Evolutionary conservation across 2,797 vertebrate species (phyloP).

Genomic region (Malurus splendens): DNA sequence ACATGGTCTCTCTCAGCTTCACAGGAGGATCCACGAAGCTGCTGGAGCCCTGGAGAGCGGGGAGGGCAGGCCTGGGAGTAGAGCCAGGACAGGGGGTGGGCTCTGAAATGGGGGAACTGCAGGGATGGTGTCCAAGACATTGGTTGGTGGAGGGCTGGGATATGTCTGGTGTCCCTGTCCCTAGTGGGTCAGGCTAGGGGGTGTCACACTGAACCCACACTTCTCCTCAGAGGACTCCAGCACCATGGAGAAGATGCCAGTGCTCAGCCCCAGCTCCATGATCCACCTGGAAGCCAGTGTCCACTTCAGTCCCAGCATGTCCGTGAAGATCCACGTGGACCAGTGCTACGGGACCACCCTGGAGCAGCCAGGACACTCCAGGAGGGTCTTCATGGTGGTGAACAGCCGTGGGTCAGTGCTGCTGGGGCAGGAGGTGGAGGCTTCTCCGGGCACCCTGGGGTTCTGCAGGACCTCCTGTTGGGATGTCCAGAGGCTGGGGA

Average conservation of each 20-base stretch:
- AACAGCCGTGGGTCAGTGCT: constrained; percentile 73
- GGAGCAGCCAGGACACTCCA: neutral
- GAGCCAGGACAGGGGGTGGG: neutral
- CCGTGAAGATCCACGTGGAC: constrained; percentile 73
- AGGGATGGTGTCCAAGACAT: neutral
- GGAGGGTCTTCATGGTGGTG: constrained; percentile 68
- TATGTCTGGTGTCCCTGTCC: rapidly evolving
- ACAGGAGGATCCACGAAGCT: rapidly evolving
- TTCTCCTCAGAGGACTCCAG: constrained; percentile 64
- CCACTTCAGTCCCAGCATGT: constrained; percentile 67
- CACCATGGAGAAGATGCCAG: constrained; percentile 1
- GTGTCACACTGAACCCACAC: neutral
- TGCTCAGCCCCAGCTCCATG: constrained; percentile 67
- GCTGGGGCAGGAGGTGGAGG: neutral
- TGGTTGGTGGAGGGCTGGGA: neutral
- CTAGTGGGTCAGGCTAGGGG: neutral
- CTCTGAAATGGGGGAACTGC: neutral
- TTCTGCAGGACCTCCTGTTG: neutral
- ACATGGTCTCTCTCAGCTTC: rapidly evolving
- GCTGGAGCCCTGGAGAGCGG: neutral
- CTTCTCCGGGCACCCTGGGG: neutral
- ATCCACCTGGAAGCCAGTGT: constrained; percentile 78
- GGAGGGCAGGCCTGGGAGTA: neutral
- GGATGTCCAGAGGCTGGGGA: neutral
- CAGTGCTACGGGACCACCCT: constrained; percentile 71